Base-by-base conservation (phyloP, 2,888 invertebrate species). In the Coleophora flavipennella region DNA sequence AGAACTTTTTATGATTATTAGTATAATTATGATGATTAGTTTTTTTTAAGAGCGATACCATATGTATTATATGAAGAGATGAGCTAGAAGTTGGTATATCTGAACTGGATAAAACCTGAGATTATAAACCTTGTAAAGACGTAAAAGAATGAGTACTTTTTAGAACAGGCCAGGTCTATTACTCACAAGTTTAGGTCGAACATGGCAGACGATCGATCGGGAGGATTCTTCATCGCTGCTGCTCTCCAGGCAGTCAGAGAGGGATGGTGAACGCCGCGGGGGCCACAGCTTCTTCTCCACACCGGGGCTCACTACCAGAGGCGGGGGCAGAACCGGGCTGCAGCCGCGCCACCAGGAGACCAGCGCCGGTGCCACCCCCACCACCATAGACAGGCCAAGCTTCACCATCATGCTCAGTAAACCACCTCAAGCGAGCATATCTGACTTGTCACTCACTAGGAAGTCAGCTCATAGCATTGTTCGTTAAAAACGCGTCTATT, bases 321-420 rank as follows among this genome's bases (percentile, higher is more conserved):
- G 71, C 41, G 64, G 50, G 20, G 68, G 66, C 20, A 72, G 45
- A 61, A 58, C 57, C 28, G 67, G 54, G 1, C 68, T 66, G 43
- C 72, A 69, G 0, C 81, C 79, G 29, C 81, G 72, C 83, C 81
- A 81, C 84, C 83, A 83, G 34, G 84, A 81, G 50, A 85, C 79
- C 49, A 84, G 55, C 41, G 81, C 83, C 40, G 85, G 85, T 44
- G 85, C 83, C 49, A 85, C 85, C 20, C 85, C 85, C 38, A 85
- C 84, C 42, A 85, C 84, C 84, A 85, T 85, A 45, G 85, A 85
- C 44, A 85, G 48, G 20, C 83, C 75, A 51, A 85, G 55, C 12
- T 74, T 71, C 49, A 85, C 85, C 85, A 85, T 85, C 45, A 45
- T 69, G 41, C 40, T 43, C 36, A 33, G 37, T 38, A 38, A 42